Evolutionary conservation across 2,888 invertebrate species (phyloP).

Genomic region (Coecobrya sp.): DNA sequence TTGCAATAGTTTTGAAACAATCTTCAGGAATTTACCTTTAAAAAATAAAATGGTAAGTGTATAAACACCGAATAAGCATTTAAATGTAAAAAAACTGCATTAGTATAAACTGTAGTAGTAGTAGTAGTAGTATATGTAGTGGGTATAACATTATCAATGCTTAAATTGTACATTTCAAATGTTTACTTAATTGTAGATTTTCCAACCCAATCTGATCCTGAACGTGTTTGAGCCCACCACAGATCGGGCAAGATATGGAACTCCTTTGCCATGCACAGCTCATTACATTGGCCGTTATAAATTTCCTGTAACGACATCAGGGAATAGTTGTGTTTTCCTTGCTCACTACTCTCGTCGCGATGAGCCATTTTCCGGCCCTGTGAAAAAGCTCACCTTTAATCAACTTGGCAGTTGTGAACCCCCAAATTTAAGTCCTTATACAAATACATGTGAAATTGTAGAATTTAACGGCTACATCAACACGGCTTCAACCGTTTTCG

Average conservation of each 20-base stretch:
- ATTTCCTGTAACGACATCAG: conserved; percentile 34
- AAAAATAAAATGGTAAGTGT: too few relatives aligned
- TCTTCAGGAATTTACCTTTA: too few relatives aligned
- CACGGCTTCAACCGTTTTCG: conserved; percentile 22
- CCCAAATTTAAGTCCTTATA: conserved; percentile 57
- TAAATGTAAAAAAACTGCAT: too few relatives aligned
- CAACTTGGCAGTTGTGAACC: conserved; percentile 62
- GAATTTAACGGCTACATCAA: conserved; percentile 67
- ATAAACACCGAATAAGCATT: too few relatives aligned
- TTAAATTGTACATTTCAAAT: not conserved
- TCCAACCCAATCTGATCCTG: conserved; percentile 62
- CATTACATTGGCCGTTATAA: conserved; percentile 31
- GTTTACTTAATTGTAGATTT: conserved; percentile 60
- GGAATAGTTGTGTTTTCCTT: conserved; percentile 18
- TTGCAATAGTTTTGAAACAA: too few relatives aligned
- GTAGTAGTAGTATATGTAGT: too few relatives aligned
- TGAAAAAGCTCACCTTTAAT: conserved; percentile 55
- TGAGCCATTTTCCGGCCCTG: conserved; percentile 70
- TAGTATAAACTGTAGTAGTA: too few relatives aligned
- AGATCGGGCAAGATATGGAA: not conserved
- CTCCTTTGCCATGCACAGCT: conserved; percentile 21
- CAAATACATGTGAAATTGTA: conserved; percentile 50
- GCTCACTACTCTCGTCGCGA: conserved; percentile 46
- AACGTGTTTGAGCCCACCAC: conserved; percentile 42
- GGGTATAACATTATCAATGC: too few relatives aligned